Conservation (phyloP, 1,140 invertebrate genomes). For the Penaeus chinensis region DNA sequence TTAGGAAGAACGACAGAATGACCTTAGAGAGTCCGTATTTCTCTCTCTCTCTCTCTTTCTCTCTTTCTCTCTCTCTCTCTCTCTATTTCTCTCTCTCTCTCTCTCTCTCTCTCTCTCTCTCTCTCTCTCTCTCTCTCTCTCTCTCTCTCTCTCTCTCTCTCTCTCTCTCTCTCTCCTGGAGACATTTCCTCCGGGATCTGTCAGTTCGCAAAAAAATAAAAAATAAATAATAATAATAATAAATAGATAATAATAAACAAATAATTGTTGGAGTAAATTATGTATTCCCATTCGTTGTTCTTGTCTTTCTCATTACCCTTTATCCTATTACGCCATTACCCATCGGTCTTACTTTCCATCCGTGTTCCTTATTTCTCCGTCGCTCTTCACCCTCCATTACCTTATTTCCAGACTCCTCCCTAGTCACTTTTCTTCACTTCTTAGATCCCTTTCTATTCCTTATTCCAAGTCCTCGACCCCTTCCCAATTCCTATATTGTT, state of each 20-base stretch:
- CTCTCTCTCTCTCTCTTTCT: background rate
- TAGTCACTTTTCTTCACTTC: background rate
- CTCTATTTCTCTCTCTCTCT: background rate
- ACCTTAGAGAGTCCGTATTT: background rate
- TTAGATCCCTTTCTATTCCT: too few species aligned
- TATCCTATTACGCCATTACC: background rate
- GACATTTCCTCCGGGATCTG: too few species aligned
- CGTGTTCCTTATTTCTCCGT: background rate
- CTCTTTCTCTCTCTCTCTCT: background rate
- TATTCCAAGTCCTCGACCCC: too few species aligned
- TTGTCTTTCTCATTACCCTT: background rate
- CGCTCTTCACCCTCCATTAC: background rate
- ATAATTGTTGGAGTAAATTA: too few species aligned
- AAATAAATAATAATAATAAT: too few species aligned
- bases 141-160: slow-evolving; percentile 14
- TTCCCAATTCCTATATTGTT: background rate
- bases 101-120: background rate
- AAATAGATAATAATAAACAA: too few species aligned
- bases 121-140: slow-evolving; percentile 13
- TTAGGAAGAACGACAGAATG: too few species aligned
- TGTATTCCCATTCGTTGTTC: background rate
- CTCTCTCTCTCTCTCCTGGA: slow-evolving; percentile 11
- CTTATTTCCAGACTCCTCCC: background rate
- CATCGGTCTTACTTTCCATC: background rate
- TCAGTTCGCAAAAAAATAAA: too few species aligned